These are phyloP conservation scores for Condylura cristata DNA, from an alignment of 2,113 vertebrate species.

Conservation along the genomic window DNA sequence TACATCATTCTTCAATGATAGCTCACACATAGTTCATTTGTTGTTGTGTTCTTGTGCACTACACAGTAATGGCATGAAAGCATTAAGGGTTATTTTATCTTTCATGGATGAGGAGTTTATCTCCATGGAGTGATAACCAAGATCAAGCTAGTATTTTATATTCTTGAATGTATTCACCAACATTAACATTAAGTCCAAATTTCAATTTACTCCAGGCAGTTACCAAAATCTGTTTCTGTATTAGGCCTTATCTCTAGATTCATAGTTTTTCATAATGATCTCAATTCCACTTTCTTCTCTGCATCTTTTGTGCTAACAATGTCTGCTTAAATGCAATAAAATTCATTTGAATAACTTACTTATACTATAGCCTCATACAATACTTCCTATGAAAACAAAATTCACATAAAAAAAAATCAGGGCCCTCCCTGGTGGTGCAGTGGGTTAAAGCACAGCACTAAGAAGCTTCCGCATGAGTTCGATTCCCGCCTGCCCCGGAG, in stretches of 20 bases:
- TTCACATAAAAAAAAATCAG: no score
- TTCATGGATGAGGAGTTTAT: conserved; percentile 25
- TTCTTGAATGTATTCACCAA: conserved; percentile 48
- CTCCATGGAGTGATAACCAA: conserved; percentile 27
- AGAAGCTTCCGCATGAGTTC: no score
- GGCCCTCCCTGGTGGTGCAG: no score
- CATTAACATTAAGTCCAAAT: conserved; percentile 69
- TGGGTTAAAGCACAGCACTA: no score
- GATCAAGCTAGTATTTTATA: conserved; percentile 40
- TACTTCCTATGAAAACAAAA: conserved; percentile 59
- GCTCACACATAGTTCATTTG: not conserved
- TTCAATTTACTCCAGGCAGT: conserved; percentile 74
- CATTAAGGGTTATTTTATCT: conserved; percentile 20
- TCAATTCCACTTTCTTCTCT: conserved; percentile 55
- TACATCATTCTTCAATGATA: not conserved
- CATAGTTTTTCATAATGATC: conserved; percentile 70
- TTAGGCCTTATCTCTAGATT: conserved; percentile 66
- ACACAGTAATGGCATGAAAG: not conserved
- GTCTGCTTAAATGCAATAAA: conserved; percentile 65
- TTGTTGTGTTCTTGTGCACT: not conserved
- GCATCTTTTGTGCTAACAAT: conserved; percentile 46
- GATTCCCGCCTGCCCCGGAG: no score
- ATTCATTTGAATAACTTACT: conserved; percentile 65
- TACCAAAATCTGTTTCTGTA: conserved; percentile 76
- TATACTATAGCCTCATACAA: conserved; percentile 22